Base-by-base conservation (phyloP, 2,113 vertebrate genomes). In the Rhinopomastus cyanomelas region DNA sequence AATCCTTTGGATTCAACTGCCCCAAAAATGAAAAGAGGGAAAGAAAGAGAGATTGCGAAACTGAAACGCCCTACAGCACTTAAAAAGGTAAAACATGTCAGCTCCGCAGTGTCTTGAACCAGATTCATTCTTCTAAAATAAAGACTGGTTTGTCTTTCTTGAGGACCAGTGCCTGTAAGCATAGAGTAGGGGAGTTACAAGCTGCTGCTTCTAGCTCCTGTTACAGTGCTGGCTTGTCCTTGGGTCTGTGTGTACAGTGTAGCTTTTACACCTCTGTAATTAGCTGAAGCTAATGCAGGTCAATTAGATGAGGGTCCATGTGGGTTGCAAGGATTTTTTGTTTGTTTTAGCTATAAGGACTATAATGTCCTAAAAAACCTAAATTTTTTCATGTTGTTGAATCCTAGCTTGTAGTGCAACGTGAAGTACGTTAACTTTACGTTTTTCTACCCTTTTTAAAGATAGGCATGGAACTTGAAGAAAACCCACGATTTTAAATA, bases 31-130 rank as follows among this genome's bases (percentile, higher is more conserved):
- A 99, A 99, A 95, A 98, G 98, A 94, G 99, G 99, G 56, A 99
- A 99, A 97, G 99, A 99, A 68, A 98, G 98, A 86, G 99, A 99
- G 85, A 97, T 99, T 86, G 98, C 99, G 48, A 99, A 99, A 97
- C 97, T 99, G 52, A 99, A 99, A 96, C 98, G 99, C 36, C 99
- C 99, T 61, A 99, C 99, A 20, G 98, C 99, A 23, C 99, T 99
- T 84, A 99, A 99, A 96, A 99, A 99, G 98, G 99, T 99, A 94
- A 94, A 44, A 0, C 0, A 0, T 44, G 12, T 17, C 23, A 62
- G 3, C 32, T 7, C 29, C 65, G 59, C 26, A 22, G 17, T 32
- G 23, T 52, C 53, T 32, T 62, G 48, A 68, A 13, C 22, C 19
- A 14, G 20, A 17, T 7, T 66, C 3, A 2, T 3, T 17, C 7